These are phyloP conservation scores for Chorisops tibialis DNA, from an alignment of 2,888 invertebrate genomes.

Conservation along the genomic window DNA sequence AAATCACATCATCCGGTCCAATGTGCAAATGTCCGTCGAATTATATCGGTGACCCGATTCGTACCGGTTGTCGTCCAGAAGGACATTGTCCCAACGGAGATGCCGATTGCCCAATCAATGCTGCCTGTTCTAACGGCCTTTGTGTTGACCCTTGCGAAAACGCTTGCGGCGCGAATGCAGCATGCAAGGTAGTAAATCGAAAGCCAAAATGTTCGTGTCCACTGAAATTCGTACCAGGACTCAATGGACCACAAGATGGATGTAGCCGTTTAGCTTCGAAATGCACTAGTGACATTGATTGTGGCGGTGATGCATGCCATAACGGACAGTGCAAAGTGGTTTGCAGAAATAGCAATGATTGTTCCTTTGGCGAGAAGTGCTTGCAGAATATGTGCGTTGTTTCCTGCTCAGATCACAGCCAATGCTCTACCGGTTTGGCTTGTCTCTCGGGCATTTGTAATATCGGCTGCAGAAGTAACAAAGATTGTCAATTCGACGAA, in stretches of 20 bases:
- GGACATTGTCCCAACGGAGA: constrained; percentile 71
- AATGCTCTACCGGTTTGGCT: constrained; percentile 75
- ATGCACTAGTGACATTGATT: constrained; percentile 71
- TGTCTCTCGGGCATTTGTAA: constrained; percentile 77
- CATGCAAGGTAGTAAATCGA: constrained; percentile 74
- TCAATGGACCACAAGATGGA: constrained; percentile 61
- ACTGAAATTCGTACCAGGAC: constrained; percentile 69
- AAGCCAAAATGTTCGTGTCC: constrained; percentile 78
- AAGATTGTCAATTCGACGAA: constrained; percentile 71
- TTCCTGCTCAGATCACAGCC: constrained; percentile 77
- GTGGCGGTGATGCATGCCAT: constrained; percentile 73
- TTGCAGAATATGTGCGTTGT: constrained; percentile 72
- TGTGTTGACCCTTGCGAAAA: constrained; percentile 80
- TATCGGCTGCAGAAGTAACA: constrained; percentile 79
- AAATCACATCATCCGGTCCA: constrained; percentile 64
- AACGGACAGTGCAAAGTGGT: constrained; percentile 81
- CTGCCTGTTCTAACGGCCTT: constrained; percentile 66
- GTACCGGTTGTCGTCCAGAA: constrained; percentile 73
- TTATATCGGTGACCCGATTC: constrained; percentile 72
- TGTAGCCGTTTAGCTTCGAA: constrained; percentile 68
- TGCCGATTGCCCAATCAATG: constrained; percentile 71
- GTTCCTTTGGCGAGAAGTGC: constrained; percentile 76
- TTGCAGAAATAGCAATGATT: constrained; percentile 73
- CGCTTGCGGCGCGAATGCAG: constrained; percentile 76
- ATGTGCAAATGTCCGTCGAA: constrained; percentile 76